Evolutionary conservation across 2,113 vertebrate genomes (phyloP).

Genomic region (Lophura nycthemera): DNA sequence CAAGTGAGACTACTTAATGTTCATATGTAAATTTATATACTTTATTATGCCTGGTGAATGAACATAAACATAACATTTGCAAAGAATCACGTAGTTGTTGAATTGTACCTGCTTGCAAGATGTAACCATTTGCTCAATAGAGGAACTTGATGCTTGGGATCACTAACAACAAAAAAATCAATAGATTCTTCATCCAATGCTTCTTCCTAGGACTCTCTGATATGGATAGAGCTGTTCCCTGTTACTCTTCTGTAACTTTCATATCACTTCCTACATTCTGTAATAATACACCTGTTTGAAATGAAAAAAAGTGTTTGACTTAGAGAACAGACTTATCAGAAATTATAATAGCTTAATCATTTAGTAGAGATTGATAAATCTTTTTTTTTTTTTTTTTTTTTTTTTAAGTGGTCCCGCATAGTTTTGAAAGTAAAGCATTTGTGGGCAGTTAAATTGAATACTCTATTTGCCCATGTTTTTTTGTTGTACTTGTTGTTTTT

Average conservation of each 20-base stretch:
- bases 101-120: neutral
- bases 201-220: neutral
- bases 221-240: neutral
- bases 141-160: fast-evolving
- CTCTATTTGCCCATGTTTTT: neutral
- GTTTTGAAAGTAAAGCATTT: neutral
- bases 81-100: neutral
- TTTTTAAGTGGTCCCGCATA: neutral
- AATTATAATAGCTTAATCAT: neutral
- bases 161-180: neutral
- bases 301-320: neutral
- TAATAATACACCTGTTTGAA: neutral
- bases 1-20: neutral
- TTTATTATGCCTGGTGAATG: neutral
- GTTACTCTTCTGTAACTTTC: neutral
- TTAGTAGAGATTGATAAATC: neutral
- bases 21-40: neutral
- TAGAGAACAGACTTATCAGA: neutral
- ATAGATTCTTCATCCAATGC: neutral
- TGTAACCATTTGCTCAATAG: neutral
- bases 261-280: neutral
- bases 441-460: neutral
- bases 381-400: neutral
- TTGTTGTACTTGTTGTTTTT: neutral
- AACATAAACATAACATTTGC: neutral